Conservation (phyloP, 2,888 invertebrate species). For the Cerceris rybyensis region DNA sequence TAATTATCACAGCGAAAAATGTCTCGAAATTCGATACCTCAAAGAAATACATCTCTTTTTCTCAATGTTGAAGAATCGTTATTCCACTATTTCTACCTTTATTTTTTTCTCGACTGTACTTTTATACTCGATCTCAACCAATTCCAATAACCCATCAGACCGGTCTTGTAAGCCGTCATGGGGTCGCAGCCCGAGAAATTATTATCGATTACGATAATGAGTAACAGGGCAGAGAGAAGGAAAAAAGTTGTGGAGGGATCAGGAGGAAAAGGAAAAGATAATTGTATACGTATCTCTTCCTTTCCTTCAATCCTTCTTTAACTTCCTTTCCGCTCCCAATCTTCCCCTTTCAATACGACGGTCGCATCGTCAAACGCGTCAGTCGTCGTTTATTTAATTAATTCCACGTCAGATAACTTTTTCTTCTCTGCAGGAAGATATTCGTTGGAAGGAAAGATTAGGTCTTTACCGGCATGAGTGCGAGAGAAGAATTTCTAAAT, state of each 20-base stretch:
- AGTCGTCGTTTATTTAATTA: conserved; percentile 68
- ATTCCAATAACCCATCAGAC: conserved; percentile 48
- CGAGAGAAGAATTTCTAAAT: too few relatives aligned
- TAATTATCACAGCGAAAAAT: conserved; percentile 15
- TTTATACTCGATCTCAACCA: conserved; percentile 45
- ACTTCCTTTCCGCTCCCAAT: conserved; percentile 50
- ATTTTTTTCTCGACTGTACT: conserved; percentile 5
- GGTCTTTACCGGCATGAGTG: too few relatives aligned
- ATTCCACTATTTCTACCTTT: conserved; percentile 49
- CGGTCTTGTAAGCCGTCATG: conserved; percentile 37
- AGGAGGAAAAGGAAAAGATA: conserved; percentile 10
- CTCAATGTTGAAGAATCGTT: conserved; percentile 54
- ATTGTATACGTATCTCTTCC: conserved; percentile 25
- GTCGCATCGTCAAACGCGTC: conserved; percentile 25
- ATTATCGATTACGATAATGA: conserved; percentile 68
- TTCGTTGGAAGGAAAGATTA: not conserved
- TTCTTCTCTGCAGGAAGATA: not conserved
- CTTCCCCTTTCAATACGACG: conserved; percentile 38
- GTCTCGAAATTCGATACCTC: conserved; percentile 17
- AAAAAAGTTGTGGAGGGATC: conserved; percentile 13
- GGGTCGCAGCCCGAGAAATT: conserved; percentile 61
- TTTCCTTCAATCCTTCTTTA: conserved; percentile 38
- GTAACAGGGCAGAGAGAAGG: conserved; percentile 15
- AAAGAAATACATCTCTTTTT: conserved; percentile 34
- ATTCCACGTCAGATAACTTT: conserved; percentile 48